Conservation (phyloP, 2,113 vertebrate species). For the Eclectus roratus region DNA sequence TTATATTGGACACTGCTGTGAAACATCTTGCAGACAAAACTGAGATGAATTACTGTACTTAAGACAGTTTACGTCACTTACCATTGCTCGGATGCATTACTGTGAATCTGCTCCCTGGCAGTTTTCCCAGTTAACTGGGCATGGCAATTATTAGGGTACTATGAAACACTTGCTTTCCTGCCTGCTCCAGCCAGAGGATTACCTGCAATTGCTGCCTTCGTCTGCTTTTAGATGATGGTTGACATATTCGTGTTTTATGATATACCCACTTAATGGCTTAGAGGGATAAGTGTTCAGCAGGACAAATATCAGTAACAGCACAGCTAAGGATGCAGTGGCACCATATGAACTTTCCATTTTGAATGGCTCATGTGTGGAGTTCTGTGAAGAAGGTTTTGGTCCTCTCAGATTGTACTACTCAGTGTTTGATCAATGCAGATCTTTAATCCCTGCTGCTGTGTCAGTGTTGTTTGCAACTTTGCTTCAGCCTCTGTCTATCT, state of each 20-base stretch:
- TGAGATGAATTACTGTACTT: constrained; percentile 4
- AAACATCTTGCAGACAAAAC: constrained; percentile 16
- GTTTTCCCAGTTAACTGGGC: background rate
- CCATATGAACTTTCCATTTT: background rate
- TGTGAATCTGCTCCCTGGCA: background rate
- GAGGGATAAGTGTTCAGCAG: background rate
- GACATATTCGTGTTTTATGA: background rate
- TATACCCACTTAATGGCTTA: background rate
- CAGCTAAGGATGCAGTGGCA: background rate
- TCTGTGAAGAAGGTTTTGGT: background rate
- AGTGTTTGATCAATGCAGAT: rapidly evolving
- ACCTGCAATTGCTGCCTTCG: background rate
- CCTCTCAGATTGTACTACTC: background rate
- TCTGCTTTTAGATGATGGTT: background rate
- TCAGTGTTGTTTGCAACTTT: background rate
- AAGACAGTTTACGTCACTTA: background rate
- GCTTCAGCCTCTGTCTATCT: background rate
- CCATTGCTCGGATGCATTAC: background rate
- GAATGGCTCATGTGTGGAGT: background rate
- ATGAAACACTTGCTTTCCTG: background rate
- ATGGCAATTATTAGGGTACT: background rate
- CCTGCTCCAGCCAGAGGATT: background rate
- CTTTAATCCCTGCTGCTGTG: background rate
- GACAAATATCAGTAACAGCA: background rate
- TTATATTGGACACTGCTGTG: background rate